Evolutionary conservation across 2,113 vertebrate genomes (phyloP).

Genomic region (Falcunculus frontatus): DNA sequence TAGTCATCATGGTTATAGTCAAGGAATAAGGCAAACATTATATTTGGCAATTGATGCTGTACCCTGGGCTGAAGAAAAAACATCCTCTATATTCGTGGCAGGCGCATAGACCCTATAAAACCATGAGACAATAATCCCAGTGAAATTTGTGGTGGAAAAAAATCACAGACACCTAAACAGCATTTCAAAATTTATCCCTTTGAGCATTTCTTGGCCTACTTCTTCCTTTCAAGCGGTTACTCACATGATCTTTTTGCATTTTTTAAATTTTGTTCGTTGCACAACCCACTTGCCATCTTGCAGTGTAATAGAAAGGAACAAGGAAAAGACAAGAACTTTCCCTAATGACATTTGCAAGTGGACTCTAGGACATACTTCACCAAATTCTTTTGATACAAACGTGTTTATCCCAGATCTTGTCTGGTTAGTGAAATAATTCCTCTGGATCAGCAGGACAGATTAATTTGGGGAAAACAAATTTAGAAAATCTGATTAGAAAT

Average conservation of each 20-base stretch:
- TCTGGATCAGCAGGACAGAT: background rate
- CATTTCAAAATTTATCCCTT: background rate
- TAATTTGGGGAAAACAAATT: background rate
- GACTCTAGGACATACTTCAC: background rate
- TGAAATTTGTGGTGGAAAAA: background rate
- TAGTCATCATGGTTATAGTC: background rate
- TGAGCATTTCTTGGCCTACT: background rate
- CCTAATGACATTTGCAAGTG: background rate
- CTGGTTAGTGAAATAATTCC: background rate
- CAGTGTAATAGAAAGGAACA: background rate
- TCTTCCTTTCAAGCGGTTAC: background rate
- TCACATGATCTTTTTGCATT: background rate
- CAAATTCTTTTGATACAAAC: background rate
- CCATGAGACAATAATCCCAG: constrained; percentile 1
- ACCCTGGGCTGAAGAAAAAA: background rate
- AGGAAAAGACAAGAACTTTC: background rate
- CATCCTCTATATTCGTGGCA: background rate
- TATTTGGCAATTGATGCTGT: background rate
- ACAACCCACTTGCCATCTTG: background rate
- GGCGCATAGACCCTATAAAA: constrained; percentile 10
- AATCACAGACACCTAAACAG: background rate
- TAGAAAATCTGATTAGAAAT: background rate
- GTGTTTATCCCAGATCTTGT: background rate
- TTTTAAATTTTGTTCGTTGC: background rate
- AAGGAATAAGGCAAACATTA: background rate